Conservation (phyloP, 2,113 vertebrate genomes). For the Thamnaconus septentrionalis region DNA sequence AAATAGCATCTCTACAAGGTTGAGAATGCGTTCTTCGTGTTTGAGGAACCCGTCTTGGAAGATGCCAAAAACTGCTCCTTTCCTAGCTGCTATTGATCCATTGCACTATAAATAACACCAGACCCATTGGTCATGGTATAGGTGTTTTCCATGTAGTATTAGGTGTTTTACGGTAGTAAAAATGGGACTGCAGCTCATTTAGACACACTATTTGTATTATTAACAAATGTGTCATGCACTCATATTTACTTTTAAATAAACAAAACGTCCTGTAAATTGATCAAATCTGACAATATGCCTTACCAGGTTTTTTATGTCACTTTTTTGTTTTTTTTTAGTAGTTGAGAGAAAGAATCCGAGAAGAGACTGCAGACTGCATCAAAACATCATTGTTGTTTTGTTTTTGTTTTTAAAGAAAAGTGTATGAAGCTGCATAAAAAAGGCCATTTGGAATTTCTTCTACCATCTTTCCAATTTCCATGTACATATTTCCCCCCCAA, state of each 20-base stretch:
- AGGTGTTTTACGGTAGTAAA: no score
- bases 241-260: no score
- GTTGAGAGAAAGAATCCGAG: not conserved
- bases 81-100: not conserved
- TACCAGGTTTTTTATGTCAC: not conserved
- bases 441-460: conserved; percentile 24
- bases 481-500: not conserved
- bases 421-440: conserved; percentile 16
- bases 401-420: not conserved
- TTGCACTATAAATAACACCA: not conserved
- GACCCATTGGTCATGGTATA: no score
- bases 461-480: conserved; percentile 4
- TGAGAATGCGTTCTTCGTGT: not conserved
- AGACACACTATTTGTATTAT: no score
- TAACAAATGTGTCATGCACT: no score
- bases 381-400: no score
- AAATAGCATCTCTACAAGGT: conserved; percentile 2
- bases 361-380: not conserved
- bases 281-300: conserved; percentile 18
- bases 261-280: conserved; percentile 11
- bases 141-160: no score
- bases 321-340: not conserved
- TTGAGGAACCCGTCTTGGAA: not conserved
- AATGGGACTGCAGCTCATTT: no score
- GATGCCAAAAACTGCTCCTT: not conserved